Conservation (phyloP, 2,888 invertebrate species). For the Drosophila pegasa region DNA sequence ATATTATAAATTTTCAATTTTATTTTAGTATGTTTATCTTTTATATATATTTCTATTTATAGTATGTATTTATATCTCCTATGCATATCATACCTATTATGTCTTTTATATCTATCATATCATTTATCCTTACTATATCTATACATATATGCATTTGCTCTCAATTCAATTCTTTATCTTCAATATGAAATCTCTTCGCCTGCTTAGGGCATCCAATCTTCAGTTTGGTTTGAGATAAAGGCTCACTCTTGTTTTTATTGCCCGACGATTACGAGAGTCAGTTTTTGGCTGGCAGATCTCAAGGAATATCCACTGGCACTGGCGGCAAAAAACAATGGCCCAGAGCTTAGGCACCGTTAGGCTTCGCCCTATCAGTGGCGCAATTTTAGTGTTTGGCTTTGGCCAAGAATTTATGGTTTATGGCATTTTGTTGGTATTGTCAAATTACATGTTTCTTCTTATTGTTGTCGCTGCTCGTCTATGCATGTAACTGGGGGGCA, state of each 20-base stretch:
- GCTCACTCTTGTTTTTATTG: constrained; percentile 58
- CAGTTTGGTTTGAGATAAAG: not conserved
- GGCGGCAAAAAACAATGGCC: constrained; percentile 44
- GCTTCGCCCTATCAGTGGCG: constrained; percentile 28
- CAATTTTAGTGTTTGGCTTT: constrained; percentile 65
- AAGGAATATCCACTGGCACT: constrained; percentile 48
- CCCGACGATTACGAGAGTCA: constrained; percentile 64
- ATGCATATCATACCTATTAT: no score
- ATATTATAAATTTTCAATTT: no score
- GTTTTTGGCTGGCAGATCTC: constrained; percentile 35
- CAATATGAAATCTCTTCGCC: not conserved
- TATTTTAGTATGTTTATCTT: not conserved
- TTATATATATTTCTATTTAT: not conserved
- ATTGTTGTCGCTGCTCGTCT: constrained; percentile 23
- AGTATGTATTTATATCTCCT: no score
- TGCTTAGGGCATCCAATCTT: not conserved
- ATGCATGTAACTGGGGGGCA: constrained; percentile 14
- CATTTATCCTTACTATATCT: not conserved
- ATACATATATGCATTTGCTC: no score
- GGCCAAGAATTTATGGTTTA: constrained; percentile 77
- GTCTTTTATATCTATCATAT: not conserved
- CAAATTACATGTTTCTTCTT: constrained; percentile 66
- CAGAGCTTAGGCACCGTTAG: constrained; percentile 30
- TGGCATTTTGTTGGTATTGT: constrained; percentile 73
- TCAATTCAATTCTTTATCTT: no score